Evolutionary conservation across 2,797 vertebrate genomes (phyloP).

Genomic region (Pantherophis vulpinus): DNA sequence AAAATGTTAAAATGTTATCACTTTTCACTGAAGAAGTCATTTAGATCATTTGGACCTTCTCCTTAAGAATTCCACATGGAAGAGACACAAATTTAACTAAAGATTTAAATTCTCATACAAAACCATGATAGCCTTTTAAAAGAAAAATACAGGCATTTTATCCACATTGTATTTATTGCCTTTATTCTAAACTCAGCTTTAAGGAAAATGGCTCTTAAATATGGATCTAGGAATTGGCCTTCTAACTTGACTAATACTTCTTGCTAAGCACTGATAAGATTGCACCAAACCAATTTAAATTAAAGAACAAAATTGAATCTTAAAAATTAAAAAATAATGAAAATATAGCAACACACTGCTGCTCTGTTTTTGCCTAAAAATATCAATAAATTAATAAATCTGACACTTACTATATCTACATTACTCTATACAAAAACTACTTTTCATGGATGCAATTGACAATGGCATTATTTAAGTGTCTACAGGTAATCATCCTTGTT

Average conservation of each 20-base stretch:
- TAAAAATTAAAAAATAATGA: constrained; percentile 15
- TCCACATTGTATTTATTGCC: not conserved
- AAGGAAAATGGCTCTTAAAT: not conserved
- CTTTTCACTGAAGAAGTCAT: constrained; percentile 50
- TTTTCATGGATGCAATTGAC: not conserved
- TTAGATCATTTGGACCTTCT: constrained; percentile 46
- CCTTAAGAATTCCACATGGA: constrained; percentile 53
- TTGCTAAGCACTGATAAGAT: not conserved
- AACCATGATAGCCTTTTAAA: not conserved
- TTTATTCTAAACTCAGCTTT: not conserved
- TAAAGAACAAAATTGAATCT: not conserved
- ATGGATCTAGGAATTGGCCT: not conserved
- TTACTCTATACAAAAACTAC: not conserved
- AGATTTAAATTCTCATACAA: constrained; percentile 42
- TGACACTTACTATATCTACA: constrained; percentile 4
- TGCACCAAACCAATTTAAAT: not conserved
- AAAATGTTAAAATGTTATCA: constrained; percentile 33
- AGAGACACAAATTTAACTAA: constrained; percentile 42
- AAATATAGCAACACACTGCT: not conserved
- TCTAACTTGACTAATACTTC: not conserved
- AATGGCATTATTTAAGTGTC: not conserved
- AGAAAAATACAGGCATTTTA: not conserved
- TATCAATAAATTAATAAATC: not conserved
- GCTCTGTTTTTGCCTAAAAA: not conserved
- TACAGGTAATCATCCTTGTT: not conserved